These are phyloP conservation scores for Anomalospiza imberbis DNA, from an alignment of 2,797 vertebrate species.

Conservation along the genomic window DNA sequence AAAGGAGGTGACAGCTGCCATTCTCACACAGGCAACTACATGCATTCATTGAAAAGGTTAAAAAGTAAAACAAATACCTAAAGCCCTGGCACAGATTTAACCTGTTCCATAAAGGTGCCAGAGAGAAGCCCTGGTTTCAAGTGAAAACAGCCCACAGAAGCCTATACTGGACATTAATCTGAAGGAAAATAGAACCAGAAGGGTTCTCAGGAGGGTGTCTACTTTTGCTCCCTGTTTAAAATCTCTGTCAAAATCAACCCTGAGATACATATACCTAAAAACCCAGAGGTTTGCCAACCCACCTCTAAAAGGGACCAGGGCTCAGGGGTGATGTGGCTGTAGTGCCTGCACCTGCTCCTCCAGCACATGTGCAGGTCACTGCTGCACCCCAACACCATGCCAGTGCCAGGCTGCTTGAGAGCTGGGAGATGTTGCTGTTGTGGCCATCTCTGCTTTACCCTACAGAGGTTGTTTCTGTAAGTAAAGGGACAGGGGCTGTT, in stretches of 20 bases:
- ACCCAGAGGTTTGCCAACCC: neutral
- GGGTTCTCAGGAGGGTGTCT: neutral
- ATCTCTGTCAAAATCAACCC: neutral
- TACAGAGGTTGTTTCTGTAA: neutral
- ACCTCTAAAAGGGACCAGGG: neutral
- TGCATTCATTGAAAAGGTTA: neutral
- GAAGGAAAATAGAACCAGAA: neutral
- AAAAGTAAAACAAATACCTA: neutral
- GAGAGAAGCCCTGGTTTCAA: neutral
- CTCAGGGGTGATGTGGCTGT: neutral
- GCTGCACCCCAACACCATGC: accelerated
- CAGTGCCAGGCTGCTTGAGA: neutral
- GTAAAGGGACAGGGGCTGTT: neutral
- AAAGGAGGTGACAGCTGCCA: neutral
- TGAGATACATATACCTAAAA: neutral
- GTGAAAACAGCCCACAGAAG: neutral
- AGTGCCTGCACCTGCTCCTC: neutral
- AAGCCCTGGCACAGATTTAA: neutral
- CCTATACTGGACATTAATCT: neutral
- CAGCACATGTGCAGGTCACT: neutral
- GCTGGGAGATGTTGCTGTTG: neutral
- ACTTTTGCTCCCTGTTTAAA: neutral
- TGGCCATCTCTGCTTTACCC: neutral
- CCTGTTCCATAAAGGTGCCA: neutral
- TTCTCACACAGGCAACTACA: neutral